phyloP scores from a whole-genome alignment of 2,797 vertebrate genomes.

The Rhodeus uyekii region DNA sequence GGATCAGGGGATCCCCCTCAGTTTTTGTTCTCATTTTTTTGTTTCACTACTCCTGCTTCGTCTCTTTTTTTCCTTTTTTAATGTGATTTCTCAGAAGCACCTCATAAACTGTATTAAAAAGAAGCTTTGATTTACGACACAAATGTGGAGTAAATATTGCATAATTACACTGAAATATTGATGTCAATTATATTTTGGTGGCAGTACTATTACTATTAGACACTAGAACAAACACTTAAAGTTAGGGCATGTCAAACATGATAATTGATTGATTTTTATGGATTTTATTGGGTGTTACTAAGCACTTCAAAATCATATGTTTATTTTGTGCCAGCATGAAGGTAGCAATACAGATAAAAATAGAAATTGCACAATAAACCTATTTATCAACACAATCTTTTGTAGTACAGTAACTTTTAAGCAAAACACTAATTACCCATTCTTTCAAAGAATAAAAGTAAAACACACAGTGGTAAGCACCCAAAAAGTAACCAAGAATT shows the following conservation, averaged over 20 bases:
- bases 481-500: not conserved
- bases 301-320: no score
- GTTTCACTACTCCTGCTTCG: not conserved
- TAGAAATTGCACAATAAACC: not conserved
- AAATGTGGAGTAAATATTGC: not conserved
- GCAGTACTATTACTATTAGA: no score
- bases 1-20: slow-evolving; percentile 6
- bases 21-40: not conserved
- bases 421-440: not conserved
- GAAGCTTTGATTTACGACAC: not conserved
- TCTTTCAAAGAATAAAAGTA: not conserved
- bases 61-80: not conserved
- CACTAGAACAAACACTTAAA: not conserved
- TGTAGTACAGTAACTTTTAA: not conserved
- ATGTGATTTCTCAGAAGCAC: slow-evolving; percentile 1
- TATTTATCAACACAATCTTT: not conserved
- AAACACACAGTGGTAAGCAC: not conserved
- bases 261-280: not conserved
- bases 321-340: not conserved
- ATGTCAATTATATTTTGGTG: not conserved
- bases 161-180: not conserved
- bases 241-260: not conserved
- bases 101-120: not conserved
- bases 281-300: not conserved
- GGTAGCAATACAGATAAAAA: not conserved